A percentile compares a stretch with the other conserved stretches of the same genome.
phyloP scores from a whole-genome alignment of 1,140 invertebrate species.

The Paramacrobiotus metropolitanus region DNA sequence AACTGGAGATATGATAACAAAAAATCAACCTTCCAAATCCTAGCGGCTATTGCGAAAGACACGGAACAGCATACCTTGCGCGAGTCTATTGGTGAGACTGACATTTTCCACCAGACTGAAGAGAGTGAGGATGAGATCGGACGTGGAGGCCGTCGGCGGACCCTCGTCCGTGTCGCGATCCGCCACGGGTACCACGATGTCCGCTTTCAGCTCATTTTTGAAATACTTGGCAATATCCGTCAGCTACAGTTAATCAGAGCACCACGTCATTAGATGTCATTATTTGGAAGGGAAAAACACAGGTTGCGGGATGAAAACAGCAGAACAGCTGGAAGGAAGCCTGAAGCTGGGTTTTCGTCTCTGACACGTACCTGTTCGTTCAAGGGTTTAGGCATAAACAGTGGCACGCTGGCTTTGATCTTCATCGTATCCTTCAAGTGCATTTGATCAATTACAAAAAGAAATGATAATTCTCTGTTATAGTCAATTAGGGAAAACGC shows the following conservation, averaged over 20 bases:
- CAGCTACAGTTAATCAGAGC: not conserved
- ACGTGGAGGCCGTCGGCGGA: no score
- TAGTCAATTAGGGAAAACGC: no score
- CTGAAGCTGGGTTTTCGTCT: no score
- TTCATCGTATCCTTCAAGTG: not conserved
- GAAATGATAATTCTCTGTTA: no score
- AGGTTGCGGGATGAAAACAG: no score
- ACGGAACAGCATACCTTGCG: not conserved
- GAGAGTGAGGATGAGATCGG: not conserved
- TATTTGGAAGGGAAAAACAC: no score
- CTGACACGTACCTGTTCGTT: not conserved
- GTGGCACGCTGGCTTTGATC: not conserved
- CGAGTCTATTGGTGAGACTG: not conserved
- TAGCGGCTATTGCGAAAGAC: not conserved
- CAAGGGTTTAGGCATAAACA: not conserved
- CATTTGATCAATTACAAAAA: no score
- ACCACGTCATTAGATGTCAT: no score
- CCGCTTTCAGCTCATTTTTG: not conserved
- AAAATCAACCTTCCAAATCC: not conserved
- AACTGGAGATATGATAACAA: no score
- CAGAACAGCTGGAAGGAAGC: no score
- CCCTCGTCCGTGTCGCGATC: no score
- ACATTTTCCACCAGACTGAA: not conserved
- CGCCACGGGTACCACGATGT: not conserved
- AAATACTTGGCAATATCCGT: not conserved